Percentiles rank a stretch among this genome's conserved stretches.
Evolutionary conservation across 2,113 vertebrate species (phyloP).

Genomic region (Coregonus clupeaformis): DNA sequence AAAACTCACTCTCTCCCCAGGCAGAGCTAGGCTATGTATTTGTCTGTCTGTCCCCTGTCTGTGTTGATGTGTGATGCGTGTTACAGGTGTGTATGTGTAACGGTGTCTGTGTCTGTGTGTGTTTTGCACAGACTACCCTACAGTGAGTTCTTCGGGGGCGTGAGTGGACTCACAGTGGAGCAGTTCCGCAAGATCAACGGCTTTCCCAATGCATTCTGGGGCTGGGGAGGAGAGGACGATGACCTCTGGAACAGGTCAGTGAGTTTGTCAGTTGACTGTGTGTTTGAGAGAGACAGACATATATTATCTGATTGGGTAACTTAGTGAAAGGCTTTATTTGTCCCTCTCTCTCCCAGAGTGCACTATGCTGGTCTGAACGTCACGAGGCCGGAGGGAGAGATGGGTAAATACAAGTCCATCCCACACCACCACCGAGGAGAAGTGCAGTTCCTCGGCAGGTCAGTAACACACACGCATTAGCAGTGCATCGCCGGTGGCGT

Average conservation of each 20-base stretch:
- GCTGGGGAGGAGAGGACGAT: conserved; percentile 95
- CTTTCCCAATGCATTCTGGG: conserved; percentile 97
- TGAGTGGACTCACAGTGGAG: conserved; percentile 90
- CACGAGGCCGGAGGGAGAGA: conserved; percentile 89
- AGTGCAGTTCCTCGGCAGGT: conserved; percentile 96
- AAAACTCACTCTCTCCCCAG: neutral
- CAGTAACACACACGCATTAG: conserved; percentile 39
- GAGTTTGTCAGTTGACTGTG: neutral
- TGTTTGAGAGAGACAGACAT: neutral
- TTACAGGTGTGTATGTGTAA: neutral
- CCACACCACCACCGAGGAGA: conserved; percentile 95
- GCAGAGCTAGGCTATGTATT: neutral
- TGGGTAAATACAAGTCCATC: conserved; percentile 95
- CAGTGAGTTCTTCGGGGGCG: conserved; percentile 91
- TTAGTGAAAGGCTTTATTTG: no score
- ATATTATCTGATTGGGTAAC: no score
- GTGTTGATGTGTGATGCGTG: neutral
- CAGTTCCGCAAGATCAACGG: conserved; percentile 95
- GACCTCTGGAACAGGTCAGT: conserved; percentile 95
- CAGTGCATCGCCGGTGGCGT: neutral
- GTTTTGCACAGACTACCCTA: conserved; percentile 86
- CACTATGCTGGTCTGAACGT: conserved; percentile 87
- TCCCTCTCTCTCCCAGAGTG: conserved; percentile 72
- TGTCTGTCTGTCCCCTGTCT: neutral
- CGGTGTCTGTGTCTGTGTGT: neutral